Evolutionary conservation across 2,113 vertebrate species (phyloP), one percentile per base, ranked within the genome.

Genomic region (Dermatemys mawii): DNA sequence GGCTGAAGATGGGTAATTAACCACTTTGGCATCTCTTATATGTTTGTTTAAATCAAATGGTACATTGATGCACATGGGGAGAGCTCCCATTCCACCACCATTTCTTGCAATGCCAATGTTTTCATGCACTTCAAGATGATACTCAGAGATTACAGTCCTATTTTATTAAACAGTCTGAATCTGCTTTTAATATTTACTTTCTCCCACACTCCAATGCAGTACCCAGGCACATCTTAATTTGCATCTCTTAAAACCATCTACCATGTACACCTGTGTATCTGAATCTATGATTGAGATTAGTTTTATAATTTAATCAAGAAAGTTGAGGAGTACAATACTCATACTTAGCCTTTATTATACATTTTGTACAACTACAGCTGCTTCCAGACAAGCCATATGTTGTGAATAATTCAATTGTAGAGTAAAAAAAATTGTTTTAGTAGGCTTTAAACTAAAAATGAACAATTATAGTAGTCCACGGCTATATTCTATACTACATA

Each of bases 1-100:
- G 86, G 83, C 83, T 92, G 88, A 70, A 84, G 81, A 79, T 38
- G 6, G 22, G n/a, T 80, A 90, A 94, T 84, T 81, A 92, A 89
- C 6, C 2, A 48, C 32, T 92, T 90, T 32, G 46, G 46, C 87
- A 22, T 41, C 5, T 54, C 14, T 60, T 81, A 32, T 46, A 84
- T 57, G 80, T 8, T 21, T 11, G 16, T 55, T 51, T 3, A 83
- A 81, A 84, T 8, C 17, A 41, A 5, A 87, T 63, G 1, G 5
- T 2, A 50, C 10, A 55, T 6, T 21, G 67, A n/a, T 41, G 67
- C 38, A 70, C 5, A 41, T n/a, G 10, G 10, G n/a, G 67, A 70
- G 19, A 60, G 11, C n/a, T 41, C 67, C n/a, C 21, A 38, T 70
- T 38, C 67, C 67, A 38, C 17, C n/a, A 38, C 21, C 16, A 38